Conservation (phyloP, 1,140 invertebrate genomes). For the Megalonaias nervosa region DNA sequence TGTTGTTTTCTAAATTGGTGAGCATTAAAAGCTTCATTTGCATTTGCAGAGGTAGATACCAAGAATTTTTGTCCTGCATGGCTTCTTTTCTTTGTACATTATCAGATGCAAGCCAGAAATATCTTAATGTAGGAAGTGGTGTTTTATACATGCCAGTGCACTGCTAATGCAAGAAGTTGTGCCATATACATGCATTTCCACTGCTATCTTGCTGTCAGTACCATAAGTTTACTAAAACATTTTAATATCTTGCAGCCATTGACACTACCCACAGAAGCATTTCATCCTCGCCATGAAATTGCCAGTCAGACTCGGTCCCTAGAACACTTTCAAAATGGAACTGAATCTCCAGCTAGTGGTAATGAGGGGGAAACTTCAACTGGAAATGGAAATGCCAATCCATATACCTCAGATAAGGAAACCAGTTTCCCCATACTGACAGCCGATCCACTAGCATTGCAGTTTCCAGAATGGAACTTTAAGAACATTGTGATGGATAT, state of each 20-base stretch:
- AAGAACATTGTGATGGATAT: constrained; percentile 82
- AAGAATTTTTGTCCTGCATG: too few species aligned
- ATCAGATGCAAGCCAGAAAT: too few species aligned
- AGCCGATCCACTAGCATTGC: constrained; percentile 33
- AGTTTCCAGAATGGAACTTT: constrained; percentile 78
- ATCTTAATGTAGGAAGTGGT: too few species aligned
- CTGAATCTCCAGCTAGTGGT: not conserved
- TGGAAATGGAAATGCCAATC: not conserved
- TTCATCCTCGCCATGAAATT: constrained; percentile 85
- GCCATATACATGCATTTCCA: too few species aligned
- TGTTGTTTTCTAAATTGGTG: too few species aligned
- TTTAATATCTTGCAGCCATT: constrained; percentile 78
- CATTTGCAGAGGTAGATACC: too few species aligned
- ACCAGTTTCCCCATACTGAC: constrained; percentile 4
- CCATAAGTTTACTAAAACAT: too few species aligned
- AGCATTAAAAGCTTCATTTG: too few species aligned
- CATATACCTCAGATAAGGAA: not conserved
- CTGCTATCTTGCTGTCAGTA: too few species aligned
- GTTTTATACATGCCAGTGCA: too few species aligned
- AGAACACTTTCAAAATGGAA: constrained; percentile 65
- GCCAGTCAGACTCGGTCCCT: constrained; percentile 78
- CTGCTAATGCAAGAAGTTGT: too few species aligned
- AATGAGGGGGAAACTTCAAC: constrained; percentile 14
- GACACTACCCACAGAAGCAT: constrained; percentile 87
- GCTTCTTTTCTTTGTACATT: too few species aligned